These are phyloP conservation scores for Cosmopolites sordidus DNA, from an alignment of 2,888 invertebrate genomes.

Conservation along the genomic window DNA sequence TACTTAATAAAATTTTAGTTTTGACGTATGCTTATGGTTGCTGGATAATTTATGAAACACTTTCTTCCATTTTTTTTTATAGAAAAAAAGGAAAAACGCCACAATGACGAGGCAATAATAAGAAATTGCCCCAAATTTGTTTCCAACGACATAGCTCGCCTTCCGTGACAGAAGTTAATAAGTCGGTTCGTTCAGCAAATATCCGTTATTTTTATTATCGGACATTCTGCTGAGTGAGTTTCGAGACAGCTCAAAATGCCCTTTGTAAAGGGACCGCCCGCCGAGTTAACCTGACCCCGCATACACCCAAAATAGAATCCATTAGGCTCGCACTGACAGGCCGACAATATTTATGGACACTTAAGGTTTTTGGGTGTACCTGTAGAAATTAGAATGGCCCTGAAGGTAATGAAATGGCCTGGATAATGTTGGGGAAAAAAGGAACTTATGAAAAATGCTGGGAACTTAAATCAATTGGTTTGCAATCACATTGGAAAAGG, in stretches of 20 bases:
- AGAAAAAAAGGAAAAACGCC: no score
- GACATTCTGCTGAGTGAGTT: background rate
- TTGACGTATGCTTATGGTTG: no score
- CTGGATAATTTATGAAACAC: no score
- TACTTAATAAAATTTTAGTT: no score
- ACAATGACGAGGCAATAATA: background rate
- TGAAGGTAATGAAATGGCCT: background rate
- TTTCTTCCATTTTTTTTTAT: no score
- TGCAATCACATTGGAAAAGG: no score
- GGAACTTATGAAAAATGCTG: no score
- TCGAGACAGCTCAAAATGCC: background rate
- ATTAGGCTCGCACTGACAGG: constrained; percentile 11
- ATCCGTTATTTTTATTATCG: constrained; percentile 16
- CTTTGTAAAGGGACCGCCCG: constrained; percentile 11
- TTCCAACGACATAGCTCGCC: background rate
- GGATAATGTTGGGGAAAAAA: no score
- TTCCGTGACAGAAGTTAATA: constrained; percentile 18
- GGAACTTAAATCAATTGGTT: no score
- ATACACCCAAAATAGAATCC: constrained; percentile 15
- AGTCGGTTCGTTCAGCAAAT: constrained; percentile 8
- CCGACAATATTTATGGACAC: constrained; percentile 14
- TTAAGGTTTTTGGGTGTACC: constrained; percentile 1
- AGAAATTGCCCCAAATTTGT: background rate
- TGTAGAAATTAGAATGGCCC: background rate
- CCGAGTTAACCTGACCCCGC: constrained; percentile 11